Percentiles rank a stretch among this genome's conserved stretches.
Conservation (phyloP, 1,140 invertebrate genomes). For the Drosophila obscura region DNA sequence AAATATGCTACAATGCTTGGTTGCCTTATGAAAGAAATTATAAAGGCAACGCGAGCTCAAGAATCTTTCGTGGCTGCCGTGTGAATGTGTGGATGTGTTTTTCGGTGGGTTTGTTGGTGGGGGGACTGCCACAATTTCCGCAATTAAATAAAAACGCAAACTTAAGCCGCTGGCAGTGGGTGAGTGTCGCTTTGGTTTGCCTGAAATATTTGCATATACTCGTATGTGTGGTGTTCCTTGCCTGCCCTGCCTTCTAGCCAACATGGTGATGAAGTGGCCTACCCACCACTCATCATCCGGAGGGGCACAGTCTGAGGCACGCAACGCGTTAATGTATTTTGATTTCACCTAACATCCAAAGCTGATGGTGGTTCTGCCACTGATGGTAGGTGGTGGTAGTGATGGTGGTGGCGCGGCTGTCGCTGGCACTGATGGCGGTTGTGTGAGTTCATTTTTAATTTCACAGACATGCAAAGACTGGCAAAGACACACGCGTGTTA, state of each 20-base stretch:
- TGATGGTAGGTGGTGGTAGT: too few species aligned
- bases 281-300: slow-evolving; percentile 47
- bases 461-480: slow-evolving; percentile 50
- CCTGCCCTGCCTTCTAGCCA: slow-evolving; percentile 5
- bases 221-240: slow-evolving; percentile 33
- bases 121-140: slow-evolving; percentile 73
- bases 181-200: slow-evolving; percentile 68
- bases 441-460: slow-evolving; percentile 74
- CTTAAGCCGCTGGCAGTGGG: slow-evolving; percentile 66
- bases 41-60: slow-evolving; percentile 57
- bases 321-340: slow-evolving; percentile 80
- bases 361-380: too few species aligned
- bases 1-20: slow-evolving; percentile 80
- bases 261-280: slow-evolving; percentile 51
- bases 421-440: slow-evolving; percentile 6
- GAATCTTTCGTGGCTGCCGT: slow-evolving; percentile 39
- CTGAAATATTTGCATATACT: slow-evolving; percentile 75
- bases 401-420: neutral
- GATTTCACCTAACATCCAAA: slow-evolving; percentile 61
- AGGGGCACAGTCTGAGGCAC: slow-evolving; percentile 46
- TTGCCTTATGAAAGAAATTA: slow-evolving; percentile 79
- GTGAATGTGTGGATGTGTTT: slow-evolving; percentile 1
- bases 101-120: slow-evolving; percentile 10
- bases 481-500: slow-evolving; percentile 66
- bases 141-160: slow-evolving; percentile 83